These are phyloP conservation scores for Ciona savignyi DNA, from an alignment of 23 tunicate species.

Conservation along the genomic window DNA sequence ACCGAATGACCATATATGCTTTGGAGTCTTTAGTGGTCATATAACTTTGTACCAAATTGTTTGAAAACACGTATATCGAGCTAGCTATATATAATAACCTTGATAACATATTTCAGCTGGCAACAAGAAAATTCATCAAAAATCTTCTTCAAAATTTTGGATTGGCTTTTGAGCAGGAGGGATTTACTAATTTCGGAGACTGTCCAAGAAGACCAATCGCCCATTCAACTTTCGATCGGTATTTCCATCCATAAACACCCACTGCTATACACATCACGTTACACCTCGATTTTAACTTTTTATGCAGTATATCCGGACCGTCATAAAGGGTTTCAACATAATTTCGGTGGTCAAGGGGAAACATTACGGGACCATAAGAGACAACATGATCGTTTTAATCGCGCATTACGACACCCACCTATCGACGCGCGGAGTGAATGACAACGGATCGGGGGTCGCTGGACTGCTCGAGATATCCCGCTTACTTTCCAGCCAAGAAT, in stretches of 20 bases:
- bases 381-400: constrained; percentile 44
- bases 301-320: constrained; percentile 70
- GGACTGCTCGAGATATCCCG: constrained; percentile 64
- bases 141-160: constrained; percentile 41
- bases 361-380: constrained; percentile 38
- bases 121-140: constrained; percentile 27
- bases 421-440: constrained; percentile 57
- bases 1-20: no score
- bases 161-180: constrained; percentile 25
- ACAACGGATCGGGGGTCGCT: constrained; percentile 75
- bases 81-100: neutral
- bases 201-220: constrained; percentile 50
- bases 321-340: constrained; percentile 56
- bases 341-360: constrained; percentile 50
- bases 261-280: no score
- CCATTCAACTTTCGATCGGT: constrained; percentile 68
- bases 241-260: no score
- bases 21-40: no score
- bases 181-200: constrained; percentile 36
- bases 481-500: constrained; percentile 25
- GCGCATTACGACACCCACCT: constrained; percentile 78
- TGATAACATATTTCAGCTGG: constrained; percentile 30
- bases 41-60: no score
- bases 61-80: no score
- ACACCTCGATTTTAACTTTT: no score